A percentile compares a stretch with the other conserved stretches of the same genome.
Conservation (phyloP, 2,888 invertebrate species). For the Caenorhabditis angaria region DNA sequence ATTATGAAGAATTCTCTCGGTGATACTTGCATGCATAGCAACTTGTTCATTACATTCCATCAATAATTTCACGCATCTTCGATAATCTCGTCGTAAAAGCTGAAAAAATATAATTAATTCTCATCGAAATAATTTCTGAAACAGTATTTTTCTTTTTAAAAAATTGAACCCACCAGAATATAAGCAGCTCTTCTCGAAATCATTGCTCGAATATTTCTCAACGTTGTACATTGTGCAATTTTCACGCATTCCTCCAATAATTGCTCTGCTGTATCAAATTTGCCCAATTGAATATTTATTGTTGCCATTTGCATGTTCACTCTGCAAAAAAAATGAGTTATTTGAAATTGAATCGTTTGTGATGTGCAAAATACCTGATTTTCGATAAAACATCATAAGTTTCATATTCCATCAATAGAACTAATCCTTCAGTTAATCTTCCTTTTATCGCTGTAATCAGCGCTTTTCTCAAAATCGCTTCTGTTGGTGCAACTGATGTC, state of each 20-base stretch:
- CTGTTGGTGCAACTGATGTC: constrained; percentile 11
- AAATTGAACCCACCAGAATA: neutral
- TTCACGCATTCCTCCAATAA: constrained; percentile 10
- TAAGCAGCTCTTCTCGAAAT: constrained; percentile 19
- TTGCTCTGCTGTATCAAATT: constrained; percentile 4
- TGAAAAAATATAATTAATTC: neutral
- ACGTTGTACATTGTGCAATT: constrained; percentile 6
- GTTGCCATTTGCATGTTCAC: constrained; percentile 27
- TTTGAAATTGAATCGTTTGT: no score
- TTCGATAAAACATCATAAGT: constrained; percentile 13
- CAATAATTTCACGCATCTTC: constrained; percentile 6
- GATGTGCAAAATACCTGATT: constrained; percentile 8
- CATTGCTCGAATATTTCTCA: constrained; percentile 16
- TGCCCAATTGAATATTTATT: constrained; percentile 2
- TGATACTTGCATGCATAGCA: neutral
- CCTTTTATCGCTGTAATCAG: constrained; percentile 17
- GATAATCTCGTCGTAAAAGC: neutral
- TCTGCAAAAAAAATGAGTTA: neutral
- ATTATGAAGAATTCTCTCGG: neutral
- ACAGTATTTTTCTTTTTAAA: constrained; percentile 1
- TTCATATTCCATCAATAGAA: constrained; percentile 7
- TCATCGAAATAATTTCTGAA: neutral
- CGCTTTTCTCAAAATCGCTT: constrained; percentile 21
- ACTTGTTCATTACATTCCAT: neutral
- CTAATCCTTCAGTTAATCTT: neutral